Percentiles rank a stretch among this genome's conserved stretches.
Conservation (phyloP, 2,797 vertebrate species). For the Sus cebifrons region DNA sequence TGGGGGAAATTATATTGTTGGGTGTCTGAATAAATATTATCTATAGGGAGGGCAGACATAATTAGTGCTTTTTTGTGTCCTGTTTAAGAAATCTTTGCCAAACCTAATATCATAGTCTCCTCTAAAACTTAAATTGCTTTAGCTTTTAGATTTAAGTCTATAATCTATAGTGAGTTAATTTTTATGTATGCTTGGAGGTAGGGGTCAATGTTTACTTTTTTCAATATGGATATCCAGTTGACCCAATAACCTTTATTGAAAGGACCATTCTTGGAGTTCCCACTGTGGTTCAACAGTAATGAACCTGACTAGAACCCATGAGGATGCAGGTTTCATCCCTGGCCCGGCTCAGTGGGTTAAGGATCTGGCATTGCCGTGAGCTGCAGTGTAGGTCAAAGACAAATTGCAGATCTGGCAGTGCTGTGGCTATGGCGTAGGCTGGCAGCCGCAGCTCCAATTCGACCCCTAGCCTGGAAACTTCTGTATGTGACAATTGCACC, state of each 20-base stretch:
- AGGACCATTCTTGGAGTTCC: not conserved
- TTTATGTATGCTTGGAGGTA: not conserved
- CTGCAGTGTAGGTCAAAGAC: too few relatives aligned
- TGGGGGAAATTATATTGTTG: not conserved
- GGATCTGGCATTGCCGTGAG: too few relatives aligned
- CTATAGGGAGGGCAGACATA: not conserved
- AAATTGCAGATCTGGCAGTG: too few relatives aligned
- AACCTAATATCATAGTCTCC: not conserved
- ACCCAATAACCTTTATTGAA: not conserved
- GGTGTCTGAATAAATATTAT: not conserved
- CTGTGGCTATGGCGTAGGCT: too few relatives aligned
- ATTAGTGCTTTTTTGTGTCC: not conserved
- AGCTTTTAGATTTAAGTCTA: slow-evolving; percentile 14
- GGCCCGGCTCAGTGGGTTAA: too few relatives aligned
- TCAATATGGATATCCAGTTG: not conserved
- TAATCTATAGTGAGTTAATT: slow-evolving; percentile 20
- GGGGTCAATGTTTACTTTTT: slow-evolving; percentile 1
- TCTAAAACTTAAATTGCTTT: not conserved
- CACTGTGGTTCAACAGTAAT: too few relatives aligned
- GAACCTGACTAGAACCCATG: too few relatives aligned
- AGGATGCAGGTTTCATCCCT: too few relatives aligned
- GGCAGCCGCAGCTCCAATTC: too few relatives aligned
- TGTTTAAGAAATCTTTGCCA: slow-evolving; percentile 40
- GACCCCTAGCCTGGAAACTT: too few relatives aligned
- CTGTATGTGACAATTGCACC: too few relatives aligned